phyloP scores from a whole-genome alignment of 2,888 invertebrate genomes.

The Melitaea athalia region DNA sequence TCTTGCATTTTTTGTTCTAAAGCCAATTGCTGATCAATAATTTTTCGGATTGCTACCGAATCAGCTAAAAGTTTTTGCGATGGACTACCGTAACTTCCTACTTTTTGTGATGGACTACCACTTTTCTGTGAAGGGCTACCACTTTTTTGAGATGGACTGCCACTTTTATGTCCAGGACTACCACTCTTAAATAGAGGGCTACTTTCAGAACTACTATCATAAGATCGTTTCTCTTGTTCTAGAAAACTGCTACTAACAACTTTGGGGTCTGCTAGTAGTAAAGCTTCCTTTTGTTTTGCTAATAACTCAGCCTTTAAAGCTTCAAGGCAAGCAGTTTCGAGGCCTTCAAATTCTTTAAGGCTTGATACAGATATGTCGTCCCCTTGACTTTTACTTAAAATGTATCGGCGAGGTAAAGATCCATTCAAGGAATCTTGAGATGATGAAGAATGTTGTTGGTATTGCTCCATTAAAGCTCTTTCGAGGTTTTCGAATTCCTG shows the following conservation, averaged over 20 bases:
- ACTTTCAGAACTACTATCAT: slow-evolving; percentile 83
- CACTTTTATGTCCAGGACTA: slow-evolving; percentile 66
- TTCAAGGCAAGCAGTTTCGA: slow-evolving; percentile 93
- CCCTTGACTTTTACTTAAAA: slow-evolving; percentile 87
- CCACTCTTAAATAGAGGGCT: slow-evolving; percentile 79
- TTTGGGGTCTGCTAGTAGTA: slow-evolving; percentile 84
- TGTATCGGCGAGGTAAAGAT: slow-evolving; percentile 88
- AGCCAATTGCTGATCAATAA: slow-evolving; percentile 77
- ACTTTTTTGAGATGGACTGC: slow-evolving; percentile 64
- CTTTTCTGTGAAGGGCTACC: slow-evolving; percentile 76
- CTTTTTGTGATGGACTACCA: slow-evolving; percentile 75
- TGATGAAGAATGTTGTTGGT: slow-evolving; percentile 86
- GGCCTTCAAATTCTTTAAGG: slow-evolving; percentile 94
- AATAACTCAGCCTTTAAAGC: slow-evolving; percentile 91
- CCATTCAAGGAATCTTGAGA: slow-evolving; percentile 94
- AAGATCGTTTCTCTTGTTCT: slow-evolving; percentile 77
- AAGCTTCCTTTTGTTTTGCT: slow-evolving; percentile 92
- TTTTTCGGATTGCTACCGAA: slow-evolving; percentile 73
- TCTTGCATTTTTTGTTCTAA: slow-evolving; percentile 70
- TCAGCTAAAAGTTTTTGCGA: slow-evolving; percentile 75
- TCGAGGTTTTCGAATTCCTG: slow-evolving; percentile 97
- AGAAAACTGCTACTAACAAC: slow-evolving; percentile 74
- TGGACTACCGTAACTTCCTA: slow-evolving; percentile 73
- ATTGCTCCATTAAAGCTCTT: slow-evolving; percentile 91
- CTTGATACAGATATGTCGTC: slow-evolving; percentile 94